These are phyloP conservation scores for Gallinago solitaria DNA, from an alignment of 2,797 vertebrate genomes.

Conservation along the genomic window DNA sequence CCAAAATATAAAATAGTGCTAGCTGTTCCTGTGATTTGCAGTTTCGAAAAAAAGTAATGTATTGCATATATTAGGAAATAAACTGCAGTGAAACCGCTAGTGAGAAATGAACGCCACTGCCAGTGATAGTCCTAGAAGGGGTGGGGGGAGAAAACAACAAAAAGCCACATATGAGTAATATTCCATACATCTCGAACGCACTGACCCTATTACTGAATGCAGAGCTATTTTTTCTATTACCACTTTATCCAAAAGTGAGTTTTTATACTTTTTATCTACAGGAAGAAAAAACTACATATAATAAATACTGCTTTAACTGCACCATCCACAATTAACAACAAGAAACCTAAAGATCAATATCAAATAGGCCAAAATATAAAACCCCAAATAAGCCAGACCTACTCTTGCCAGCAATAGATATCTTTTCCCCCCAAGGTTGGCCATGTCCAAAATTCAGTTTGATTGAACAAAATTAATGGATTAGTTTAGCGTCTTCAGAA, in stretches of 20 bases:
- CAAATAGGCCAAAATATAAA: background rate
- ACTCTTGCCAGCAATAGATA: background rate
- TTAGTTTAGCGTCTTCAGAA: background rate
- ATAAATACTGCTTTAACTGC: background rate
- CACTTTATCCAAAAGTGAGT: background rate
- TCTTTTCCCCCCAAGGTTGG: fast-evolving
- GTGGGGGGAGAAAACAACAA: background rate
- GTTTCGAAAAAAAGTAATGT: slow-evolving; percentile 94
- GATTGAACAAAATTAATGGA: background rate
- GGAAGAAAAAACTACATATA: background rate
- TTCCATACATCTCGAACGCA: background rate
- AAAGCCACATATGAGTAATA: background rate
- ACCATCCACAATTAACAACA: background rate
- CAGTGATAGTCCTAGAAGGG: slow-evolving; percentile 90
- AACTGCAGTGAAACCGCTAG: slow-evolving; percentile 92
- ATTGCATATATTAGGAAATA: slow-evolving; percentile 94
- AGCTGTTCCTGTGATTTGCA: slow-evolving; percentile 92
- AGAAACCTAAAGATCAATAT: background rate
- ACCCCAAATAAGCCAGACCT: background rate
- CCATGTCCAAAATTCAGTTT: background rate
- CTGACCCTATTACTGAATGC: background rate
- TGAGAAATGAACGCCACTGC: slow-evolving; percentile 96
- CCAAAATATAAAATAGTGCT: slow-evolving; percentile 95
- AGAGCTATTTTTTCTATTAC: background rate
- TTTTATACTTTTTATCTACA: background rate